Conservation (phyloP, 2,113 vertebrate genomes). For the Rhinolophus ferrumequinum region DNA sequence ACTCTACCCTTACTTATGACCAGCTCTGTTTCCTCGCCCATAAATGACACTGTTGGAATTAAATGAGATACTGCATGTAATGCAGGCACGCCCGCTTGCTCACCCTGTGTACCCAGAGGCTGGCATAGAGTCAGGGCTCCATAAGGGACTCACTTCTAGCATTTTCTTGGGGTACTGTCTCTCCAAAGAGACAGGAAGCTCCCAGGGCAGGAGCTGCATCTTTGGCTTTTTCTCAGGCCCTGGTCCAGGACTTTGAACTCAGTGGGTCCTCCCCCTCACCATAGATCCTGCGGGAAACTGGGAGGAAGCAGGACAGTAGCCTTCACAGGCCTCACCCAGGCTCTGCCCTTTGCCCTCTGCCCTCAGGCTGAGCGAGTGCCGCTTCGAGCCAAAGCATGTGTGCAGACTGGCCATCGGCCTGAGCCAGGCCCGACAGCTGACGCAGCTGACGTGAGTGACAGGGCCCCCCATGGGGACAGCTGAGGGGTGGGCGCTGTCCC, state of each 20-base stretch:
- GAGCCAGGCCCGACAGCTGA: conserved; percentile 79
- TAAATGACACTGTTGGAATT: rapidly evolving
- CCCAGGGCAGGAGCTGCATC: background rate
- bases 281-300: background rate
- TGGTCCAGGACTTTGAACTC: background rate
- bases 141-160: background rate
- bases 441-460: conserved; percentile 88
- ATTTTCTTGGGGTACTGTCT: background rate
- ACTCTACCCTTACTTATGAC: too few relatives aligned
- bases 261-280: background rate
- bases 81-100: background rate
- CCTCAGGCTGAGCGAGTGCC: conserved; percentile 87
- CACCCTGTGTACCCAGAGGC: background rate
- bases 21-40: background rate
- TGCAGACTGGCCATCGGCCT: conserved; percentile 83
- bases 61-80: rapidly evolving
- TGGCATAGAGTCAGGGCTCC: background rate
- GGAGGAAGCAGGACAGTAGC: background rate
- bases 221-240: background rate
- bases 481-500: background rate
- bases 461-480: rapidly evolving
- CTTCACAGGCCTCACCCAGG: background rate
- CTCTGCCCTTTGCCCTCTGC: background rate
- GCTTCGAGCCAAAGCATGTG: conserved; percentile 83
- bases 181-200: background rate